Evolutionary conservation across 1,140 invertebrate species (phyloP).

Genomic region (Lasioglossum baleicum): DNA sequence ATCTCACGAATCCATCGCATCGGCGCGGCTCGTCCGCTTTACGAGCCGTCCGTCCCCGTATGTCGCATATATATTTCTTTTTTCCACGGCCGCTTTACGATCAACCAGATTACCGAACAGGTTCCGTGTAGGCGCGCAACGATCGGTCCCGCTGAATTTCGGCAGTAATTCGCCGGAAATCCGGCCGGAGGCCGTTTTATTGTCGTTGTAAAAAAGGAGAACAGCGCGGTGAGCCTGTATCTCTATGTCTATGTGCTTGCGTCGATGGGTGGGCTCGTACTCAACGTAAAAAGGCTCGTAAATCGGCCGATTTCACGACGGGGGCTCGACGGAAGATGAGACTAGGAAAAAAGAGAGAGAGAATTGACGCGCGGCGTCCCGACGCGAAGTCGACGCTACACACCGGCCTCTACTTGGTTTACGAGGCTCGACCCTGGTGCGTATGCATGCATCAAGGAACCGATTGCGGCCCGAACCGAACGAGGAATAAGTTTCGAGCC

Average conservation of each 20-base stretch:
- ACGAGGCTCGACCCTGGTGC: slow-evolving; percentile 10
- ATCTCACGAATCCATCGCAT: background rate
- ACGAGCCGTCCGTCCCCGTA: slow-evolving; percentile 12
- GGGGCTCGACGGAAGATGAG: slow-evolving; percentile 46
- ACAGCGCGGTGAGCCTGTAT: background rate
- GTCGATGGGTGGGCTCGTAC: background rate
- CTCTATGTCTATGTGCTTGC: too few species aligned
- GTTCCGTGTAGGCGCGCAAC: background rate
- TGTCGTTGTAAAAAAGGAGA: slow-evolving; percentile 53
- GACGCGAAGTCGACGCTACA: background rate
- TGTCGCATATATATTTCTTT: slow-evolving; percentile 1
- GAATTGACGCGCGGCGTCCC: too few species aligned
- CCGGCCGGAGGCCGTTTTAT: slow-evolving; percentile 55
- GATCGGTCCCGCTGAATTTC: slow-evolving; percentile 43
- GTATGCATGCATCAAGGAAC: slow-evolving; percentile 29
- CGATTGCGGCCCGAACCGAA: background rate
- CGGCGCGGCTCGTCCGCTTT: slow-evolving; percentile 15
- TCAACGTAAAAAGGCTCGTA: slow-evolving; percentile 52
- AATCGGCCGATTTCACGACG: slow-evolving; percentile 52
- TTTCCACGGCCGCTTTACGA: slow-evolving; percentile 29
- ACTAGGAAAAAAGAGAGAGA: background rate
- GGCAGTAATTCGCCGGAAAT: slow-evolving; percentile 55
- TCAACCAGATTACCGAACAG: slow-evolving; percentile 17
- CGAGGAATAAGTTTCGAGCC: slow-evolving; percentile 20
- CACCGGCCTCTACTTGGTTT: slow-evolving; percentile 33